phyloP scores from a whole-genome alignment of 2,888 invertebrate species.

The Lithophane leautieri region DNA sequence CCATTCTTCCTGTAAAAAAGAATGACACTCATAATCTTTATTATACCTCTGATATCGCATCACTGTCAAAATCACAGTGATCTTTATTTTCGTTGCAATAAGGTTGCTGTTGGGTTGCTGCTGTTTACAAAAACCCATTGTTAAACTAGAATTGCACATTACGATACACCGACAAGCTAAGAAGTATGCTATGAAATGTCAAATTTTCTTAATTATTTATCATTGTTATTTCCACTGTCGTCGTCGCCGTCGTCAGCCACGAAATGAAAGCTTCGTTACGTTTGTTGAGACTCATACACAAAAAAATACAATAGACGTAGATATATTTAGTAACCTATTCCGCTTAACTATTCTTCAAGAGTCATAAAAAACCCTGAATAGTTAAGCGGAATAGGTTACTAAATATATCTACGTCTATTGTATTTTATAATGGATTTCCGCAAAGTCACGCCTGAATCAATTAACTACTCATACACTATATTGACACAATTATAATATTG shows the following conservation, averaged over 20 bases:
- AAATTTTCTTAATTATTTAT: background rate
- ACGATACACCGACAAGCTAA: background rate
- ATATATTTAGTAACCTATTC: no score
- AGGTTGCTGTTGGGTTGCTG: no score
- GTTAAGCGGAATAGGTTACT: no score
- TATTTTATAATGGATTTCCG: no score
- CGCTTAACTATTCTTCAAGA: no score
- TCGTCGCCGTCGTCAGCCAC: background rate
- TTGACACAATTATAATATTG: background rate
- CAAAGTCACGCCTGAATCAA: no score
- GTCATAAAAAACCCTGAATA: no score
- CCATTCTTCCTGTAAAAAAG: slow-evolving; percentile 94
- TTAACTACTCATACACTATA: no score
- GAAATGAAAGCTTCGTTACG: background rate
- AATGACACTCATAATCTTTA: slow-evolving; percentile 4
- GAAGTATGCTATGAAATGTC: background rate
- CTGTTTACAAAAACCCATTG: background rate
- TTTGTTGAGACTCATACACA: background rate
- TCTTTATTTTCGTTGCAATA: no score
- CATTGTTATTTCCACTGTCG: background rate
- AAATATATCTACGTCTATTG: no score
- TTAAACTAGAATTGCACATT: background rate
- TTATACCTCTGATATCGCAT: background rate
- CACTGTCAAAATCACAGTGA: no score
- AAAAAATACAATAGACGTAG: no score